phyloP scores from a whole-genome alignment of 2,797 vertebrate genomes.

The Neosilurus mollespiculum region DNA sequence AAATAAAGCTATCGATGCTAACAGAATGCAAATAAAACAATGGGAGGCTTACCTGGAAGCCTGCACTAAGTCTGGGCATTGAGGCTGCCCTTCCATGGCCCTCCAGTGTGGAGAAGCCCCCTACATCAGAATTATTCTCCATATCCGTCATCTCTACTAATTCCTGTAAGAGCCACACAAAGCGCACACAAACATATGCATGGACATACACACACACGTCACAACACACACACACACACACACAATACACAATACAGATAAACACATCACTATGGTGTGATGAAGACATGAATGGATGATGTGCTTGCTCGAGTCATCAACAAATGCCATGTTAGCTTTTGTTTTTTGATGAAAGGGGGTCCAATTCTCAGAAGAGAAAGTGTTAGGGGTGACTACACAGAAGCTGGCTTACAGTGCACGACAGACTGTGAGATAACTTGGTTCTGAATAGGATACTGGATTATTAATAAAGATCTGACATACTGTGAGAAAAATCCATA shows the following conservation, averaged over 20 bases:
- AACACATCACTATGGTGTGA: constrained; percentile 13
- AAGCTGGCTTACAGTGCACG: not conserved
- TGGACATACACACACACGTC: constrained; percentile 17
- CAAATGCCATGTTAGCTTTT: not conserved
- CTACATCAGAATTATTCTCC: constrained; percentile 76
- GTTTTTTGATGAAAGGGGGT: not conserved
- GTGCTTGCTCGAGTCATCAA: not conserved
- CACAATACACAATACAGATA: constrained; percentile 11
- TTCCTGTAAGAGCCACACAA: constrained; percentile 68
- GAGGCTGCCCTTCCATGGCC: constrained; percentile 88
- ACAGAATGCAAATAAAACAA: not conserved
- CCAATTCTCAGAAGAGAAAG: not conserved
- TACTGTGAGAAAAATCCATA: not conserved
- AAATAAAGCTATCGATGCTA: not conserved
- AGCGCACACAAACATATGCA: constrained; percentile 20
- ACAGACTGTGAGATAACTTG: not conserved
- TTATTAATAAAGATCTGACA: not conserved
- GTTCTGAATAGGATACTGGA: not conserved
- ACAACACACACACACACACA: constrained; percentile 8
- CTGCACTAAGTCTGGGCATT: constrained; percentile 89
- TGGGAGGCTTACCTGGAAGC: constrained; percentile 83
- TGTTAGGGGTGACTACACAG: not conserved
- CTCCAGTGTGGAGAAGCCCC: constrained; percentile 81
- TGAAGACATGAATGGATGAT: constrained; percentile 13
- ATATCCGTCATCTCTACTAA: constrained; percentile 83